Base-by-base conservation (phyloP, 2,797 vertebrate genomes). In the Enteromius afrohamiltoni region DNA sequence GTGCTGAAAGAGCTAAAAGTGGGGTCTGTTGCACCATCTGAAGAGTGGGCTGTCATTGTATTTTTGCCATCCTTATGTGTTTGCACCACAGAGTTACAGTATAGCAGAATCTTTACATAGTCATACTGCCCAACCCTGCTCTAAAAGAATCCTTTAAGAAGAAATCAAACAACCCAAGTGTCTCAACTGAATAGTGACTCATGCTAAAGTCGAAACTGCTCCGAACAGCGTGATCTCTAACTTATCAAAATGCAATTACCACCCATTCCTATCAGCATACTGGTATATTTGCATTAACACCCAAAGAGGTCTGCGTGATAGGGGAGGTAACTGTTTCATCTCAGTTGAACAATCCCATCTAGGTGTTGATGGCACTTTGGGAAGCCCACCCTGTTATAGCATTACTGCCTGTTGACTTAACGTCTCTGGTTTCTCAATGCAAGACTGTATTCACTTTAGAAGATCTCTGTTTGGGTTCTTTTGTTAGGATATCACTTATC, bases 221-320 rank as follows among this genome's bases (percentile, higher is more conserved):
- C 37, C 29, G 9, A 47, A 81, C 55, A 26, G 79, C 26, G 49
- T 68, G 67, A 23, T 73, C 84, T 60, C 42, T 23, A 67, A 75
- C 79, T 85, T 55, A 42, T 77, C 64, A 69, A 74, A 79, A 86
- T 79, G 76, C 68, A 86, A 71, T 84, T 86, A 71, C 64, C 68
- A 23, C 11, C 80, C 65, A 31, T 78, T 53, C 76, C 47, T 86
- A 79, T 68, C 76, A 86, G 77, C 51, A 58, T 55, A 75, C 85
- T 86, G 78, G 53, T 62, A 77, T 70, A 75, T 86, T 83, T 84
- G 64, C 82, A 77, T 76, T 77, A 55, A 77, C 70, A 64, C 82
- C 65, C 69, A 79, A 64, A 77, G 73, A 78, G 53, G 69, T 51
- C 31, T 58, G 64, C 40, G 77, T 77, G 71, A 81, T 77, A 71